phyloP scores from a whole-genome alignment of 2,888 invertebrate species.

The Cantharis lateralis region DNA sequence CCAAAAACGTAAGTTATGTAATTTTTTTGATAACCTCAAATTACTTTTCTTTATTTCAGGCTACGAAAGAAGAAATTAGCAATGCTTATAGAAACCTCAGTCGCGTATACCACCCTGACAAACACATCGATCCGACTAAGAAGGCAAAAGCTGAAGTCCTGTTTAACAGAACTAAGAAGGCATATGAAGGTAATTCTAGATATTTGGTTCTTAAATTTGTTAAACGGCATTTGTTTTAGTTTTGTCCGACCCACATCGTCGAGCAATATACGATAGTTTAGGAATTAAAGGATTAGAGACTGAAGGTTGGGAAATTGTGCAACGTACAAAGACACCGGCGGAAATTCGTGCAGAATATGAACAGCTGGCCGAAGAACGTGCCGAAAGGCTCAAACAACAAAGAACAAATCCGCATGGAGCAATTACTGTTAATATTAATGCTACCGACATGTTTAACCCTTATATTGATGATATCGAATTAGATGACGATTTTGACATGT shows the following conservation, averaged over 20 bases:
- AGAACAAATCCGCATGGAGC: slow-evolving; percentile 91
- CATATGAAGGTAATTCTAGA: slow-evolving; percentile 77
- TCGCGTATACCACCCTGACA: slow-evolving; percentile 95
- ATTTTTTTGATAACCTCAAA: not conserved
- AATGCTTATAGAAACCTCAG: slow-evolving; percentile 91
- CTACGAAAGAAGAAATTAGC: slow-evolving; percentile 88
- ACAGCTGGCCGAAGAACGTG: slow-evolving; percentile 79
- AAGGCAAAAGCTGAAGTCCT: slow-evolving; percentile 90
- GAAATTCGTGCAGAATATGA: slow-evolving; percentile 98
- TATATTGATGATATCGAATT: slow-evolving; percentile 71
- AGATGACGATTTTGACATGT: slow-evolving; percentile 53
- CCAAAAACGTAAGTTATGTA: slow-evolving; percentile 73
- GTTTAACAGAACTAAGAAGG: slow-evolving; percentile 91
- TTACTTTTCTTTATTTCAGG: slow-evolving; percentile 63
- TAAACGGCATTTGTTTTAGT: slow-evolving; percentile 60
- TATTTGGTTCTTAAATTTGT: slow-evolving; percentile 1
- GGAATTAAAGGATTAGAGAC: slow-evolving; percentile 92
- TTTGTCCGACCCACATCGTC: slow-evolving; percentile 87
- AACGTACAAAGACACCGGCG: slow-evolving; percentile 87
- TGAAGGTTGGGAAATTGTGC: slow-evolving; percentile 94
- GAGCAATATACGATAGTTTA: slow-evolving; percentile 91
- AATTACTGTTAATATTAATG: slow-evolving; percentile 86
- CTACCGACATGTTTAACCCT: slow-evolving; percentile 90
- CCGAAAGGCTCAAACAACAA: slow-evolving; percentile 85
- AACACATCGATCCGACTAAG: slow-evolving; percentile 81